phyloP scores from a whole-genome alignment of 2,888 invertebrate species.

The Torymus tubicola region DNA sequence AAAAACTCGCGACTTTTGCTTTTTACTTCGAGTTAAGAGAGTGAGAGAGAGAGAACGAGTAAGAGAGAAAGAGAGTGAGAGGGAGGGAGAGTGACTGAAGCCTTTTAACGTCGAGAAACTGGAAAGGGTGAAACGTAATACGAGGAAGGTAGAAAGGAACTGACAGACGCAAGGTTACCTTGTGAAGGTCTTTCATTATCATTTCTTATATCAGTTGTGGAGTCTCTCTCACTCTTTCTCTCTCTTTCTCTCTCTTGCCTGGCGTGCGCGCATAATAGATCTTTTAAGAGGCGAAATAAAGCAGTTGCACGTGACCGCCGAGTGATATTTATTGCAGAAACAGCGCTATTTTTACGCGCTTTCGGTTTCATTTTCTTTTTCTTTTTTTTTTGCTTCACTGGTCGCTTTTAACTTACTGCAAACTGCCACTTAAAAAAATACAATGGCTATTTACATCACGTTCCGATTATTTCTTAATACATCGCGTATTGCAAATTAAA shows the following conservation, averaged over 20 bases:
- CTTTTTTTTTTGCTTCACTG: neutral
- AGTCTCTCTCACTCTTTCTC: neutral
- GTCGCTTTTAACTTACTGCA: neutral
- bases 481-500: neutral
- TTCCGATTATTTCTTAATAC: neutral
- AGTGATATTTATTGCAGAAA: constrained; percentile 30
- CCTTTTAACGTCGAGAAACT: constrained; percentile 30
- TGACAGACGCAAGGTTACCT: constrained; percentile 50
- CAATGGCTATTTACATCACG: neutral
- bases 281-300: constrained; percentile 38
- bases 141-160: constrained; percentile 52
- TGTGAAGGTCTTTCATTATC: constrained; percentile 52
- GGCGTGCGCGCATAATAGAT: constrained; percentile 35
- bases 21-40: constrained; percentile 9
- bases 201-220: constrained; percentile 42
- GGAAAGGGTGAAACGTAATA: constrained; percentile 45
- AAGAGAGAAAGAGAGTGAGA: no score
- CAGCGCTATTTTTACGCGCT: constrained; percentile 4
- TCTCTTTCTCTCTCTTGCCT: no score
- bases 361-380: no score
- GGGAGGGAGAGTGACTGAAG: no score
- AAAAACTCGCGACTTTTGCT: constrained; percentile 11
- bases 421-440: neutral
- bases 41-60: no score
- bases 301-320: constrained; percentile 32